phyloP scores from a whole-genome alignment of 2,113 vertebrate genomes.

The Vireo altiloquus region DNA sequence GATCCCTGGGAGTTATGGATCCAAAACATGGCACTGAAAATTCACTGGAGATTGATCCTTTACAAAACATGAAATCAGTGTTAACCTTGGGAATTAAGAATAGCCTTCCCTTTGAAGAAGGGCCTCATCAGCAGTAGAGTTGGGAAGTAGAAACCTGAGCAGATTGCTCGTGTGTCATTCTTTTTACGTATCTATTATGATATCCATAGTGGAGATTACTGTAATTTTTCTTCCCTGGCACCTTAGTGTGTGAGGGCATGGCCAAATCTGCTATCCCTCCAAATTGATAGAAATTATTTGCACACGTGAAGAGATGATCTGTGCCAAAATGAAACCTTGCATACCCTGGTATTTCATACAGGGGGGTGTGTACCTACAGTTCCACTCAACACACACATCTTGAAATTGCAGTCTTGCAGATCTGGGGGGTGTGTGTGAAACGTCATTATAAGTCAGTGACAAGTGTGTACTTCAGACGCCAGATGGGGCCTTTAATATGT shows the following conservation, averaged over 20 bases:
- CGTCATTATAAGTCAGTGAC: neutral
- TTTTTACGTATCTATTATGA: neutral
- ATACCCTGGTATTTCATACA: neutral
- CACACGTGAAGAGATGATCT: neutral
- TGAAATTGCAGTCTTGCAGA: neutral
- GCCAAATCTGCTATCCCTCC: neutral
- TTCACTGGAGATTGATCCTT: neutral
- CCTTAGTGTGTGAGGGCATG: neutral
- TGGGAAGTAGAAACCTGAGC: neutral
- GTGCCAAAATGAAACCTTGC: neutral
- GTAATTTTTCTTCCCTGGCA: slow-evolving; percentile 7
- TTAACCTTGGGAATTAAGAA: slow-evolving; percentile 18
- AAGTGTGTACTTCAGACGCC: neutral
- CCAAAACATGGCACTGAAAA: neutral
- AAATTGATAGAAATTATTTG: neutral
- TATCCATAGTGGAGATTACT: neutral
- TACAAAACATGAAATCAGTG: neutral
- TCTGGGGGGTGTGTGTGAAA: neutral
- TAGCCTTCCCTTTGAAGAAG: neutral
- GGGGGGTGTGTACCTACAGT: neutral
- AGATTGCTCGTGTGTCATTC: neutral
- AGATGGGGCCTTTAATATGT: neutral
- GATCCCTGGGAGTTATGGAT: neutral
- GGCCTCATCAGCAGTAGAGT: neutral
- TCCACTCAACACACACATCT: neutral